Evolutionary conservation across 2,888 invertebrate species (phyloP), one percentile per base, ranked within the genome.

Genomic region (Dryocosmus kuriphilus): DNA sequence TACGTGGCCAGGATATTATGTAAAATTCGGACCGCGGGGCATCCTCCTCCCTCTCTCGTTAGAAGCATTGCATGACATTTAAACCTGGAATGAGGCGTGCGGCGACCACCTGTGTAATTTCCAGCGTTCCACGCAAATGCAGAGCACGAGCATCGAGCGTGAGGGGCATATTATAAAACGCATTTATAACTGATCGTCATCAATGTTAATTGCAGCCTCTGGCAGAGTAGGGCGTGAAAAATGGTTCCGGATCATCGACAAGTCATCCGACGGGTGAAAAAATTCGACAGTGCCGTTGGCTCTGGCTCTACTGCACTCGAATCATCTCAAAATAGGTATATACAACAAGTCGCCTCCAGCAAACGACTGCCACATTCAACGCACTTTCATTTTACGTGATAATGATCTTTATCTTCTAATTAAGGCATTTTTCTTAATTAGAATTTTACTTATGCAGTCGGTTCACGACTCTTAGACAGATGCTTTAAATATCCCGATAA

Each of bases 341-440:
- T 41, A 65, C 41, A 67, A 27, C 24, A n/a, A n/a, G 65, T 65
- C 24, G 71, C 71, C 71, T 30, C 30, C 19, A n/a, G 71, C 30
- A 27, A 19, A 51, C 19, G 30, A 71, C 27, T 30, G 41, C 41
- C 41, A n/a, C 51, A 27, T 24, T 57, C 57, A 57, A 4, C 38
- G 51, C 46, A 19, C 71, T 71, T 71, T 51, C 27, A 30, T 32
- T 51, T n/a, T 51, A 14, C 71, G 46, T 51, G 46, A 71, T 80
- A 83, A 80, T 78, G 85, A 82, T 82, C 79, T 80, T 83, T 83
- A 86, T 83, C 83, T 83, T 80, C 83, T 87, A 86, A 87, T 88
- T 87, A 87, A 83, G 80, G 81, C 82, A 83, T 85, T 85, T 82
- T 83, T 82, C 82, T 85, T 88, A 87, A 87, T 87, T 87, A 87